Evolutionary conservation across 1,140 invertebrate genomes (phyloP).

Genomic region (Anastrepha ludens): DNA sequence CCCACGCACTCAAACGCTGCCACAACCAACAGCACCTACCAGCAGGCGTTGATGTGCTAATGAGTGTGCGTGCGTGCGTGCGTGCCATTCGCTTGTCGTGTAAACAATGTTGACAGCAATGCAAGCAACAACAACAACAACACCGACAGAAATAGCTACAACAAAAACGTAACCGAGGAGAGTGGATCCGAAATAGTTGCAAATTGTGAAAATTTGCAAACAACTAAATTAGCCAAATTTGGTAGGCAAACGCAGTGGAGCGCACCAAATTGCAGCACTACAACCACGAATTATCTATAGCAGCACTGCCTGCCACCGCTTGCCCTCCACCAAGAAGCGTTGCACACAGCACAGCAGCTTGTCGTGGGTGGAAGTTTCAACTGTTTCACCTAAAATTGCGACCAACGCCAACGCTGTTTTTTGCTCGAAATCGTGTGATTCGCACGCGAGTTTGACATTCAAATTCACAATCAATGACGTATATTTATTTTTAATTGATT

Average conservation of each 20-base stretch:
- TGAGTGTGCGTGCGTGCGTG: slow-evolving; percentile 34
- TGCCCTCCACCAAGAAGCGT: not conserved
- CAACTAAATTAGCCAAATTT: slow-evolving; percentile 52
- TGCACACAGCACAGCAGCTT: not conserved
- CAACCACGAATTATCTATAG: slow-evolving; percentile 15
- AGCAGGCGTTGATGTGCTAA: slow-evolving; percentile 37
- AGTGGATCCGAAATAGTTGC: not conserved
- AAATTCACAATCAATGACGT: slow-evolving; percentile 28
- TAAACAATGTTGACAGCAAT: slow-evolving; percentile 49
- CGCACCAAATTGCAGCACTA: not conserved
- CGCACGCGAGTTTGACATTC: slow-evolving; percentile 50
- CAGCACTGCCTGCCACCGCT: not conserved
- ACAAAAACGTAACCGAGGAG: not conserved
- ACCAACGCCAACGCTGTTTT: not conserved
- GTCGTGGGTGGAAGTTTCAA: slow-evolving; percentile 6
- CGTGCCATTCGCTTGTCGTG: not conserved
- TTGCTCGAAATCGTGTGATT: slow-evolving; percentile 13
- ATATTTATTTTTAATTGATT: slow-evolving; percentile 52
- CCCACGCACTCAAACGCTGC: not conserved
- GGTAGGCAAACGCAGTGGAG: slow-evolving; percentile 10
- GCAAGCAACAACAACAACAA: not conserved
- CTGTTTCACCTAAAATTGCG: not conserved
- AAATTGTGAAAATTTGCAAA: slow-evolving; percentile 43
- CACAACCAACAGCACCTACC: not conserved
- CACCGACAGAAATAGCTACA: not conserved